Evolutionary conservation across 2,113 vertebrate species (phyloP).

Genomic region (Passerina amoena): DNA sequence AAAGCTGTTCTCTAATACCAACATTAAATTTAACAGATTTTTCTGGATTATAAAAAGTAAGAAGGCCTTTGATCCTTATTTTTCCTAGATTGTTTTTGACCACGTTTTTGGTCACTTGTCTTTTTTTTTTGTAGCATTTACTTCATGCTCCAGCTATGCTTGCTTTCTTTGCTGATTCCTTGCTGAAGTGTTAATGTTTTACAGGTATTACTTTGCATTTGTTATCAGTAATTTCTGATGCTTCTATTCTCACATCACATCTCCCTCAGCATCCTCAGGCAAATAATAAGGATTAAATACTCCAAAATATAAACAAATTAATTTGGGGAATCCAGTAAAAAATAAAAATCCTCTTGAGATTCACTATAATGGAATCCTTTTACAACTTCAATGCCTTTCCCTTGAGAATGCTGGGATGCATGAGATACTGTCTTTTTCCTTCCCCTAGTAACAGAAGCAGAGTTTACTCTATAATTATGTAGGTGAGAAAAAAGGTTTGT

Average conservation of each 20-base stretch:
- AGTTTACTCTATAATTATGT: not conserved
- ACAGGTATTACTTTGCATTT: not conserved
- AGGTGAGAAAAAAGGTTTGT: not conserved
- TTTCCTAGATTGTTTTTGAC: not conserved
- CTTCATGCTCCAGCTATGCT: not conserved
- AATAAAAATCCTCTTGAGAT: not conserved
- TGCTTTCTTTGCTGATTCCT: not conserved
- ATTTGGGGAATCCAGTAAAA: not conserved
- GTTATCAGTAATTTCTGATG: not conserved
- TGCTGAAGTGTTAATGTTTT: not conserved
- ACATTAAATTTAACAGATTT: not conserved
- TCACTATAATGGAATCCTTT: not conserved
- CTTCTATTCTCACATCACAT: not conserved
- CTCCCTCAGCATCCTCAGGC: not conserved
- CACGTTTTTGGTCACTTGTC: rapidly evolving
- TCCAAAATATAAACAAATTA: not conserved
- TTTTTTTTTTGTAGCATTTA: not conserved
- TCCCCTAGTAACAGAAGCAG: not conserved
- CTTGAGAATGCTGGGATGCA: not conserved
- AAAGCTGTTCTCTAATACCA: not conserved
- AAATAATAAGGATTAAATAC: not conserved
- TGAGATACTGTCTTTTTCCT: not conserved
- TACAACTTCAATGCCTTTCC: not conserved
- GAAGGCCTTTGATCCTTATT: not conserved
- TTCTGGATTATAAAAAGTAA: not conserved